Evolutionary conservation across 1,140 invertebrate genomes (phyloP).

Genomic region (Euschistus heros): DNA sequence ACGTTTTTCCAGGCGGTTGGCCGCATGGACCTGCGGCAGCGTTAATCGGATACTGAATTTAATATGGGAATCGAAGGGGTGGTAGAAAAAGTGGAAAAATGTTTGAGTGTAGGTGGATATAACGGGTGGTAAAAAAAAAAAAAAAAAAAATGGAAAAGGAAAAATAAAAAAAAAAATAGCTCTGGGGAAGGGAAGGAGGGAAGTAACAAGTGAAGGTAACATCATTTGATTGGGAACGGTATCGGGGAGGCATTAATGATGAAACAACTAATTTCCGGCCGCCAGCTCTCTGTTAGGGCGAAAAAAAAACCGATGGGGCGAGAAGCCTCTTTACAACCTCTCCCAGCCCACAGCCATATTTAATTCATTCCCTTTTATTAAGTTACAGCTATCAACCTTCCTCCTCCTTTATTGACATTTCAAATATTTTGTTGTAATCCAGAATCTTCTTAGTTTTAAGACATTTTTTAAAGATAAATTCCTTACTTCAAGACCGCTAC

Average conservation of each 20-base stretch:
- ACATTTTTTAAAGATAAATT: no score
- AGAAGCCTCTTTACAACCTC: background rate
- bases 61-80: background rate
- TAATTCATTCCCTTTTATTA: background rate
- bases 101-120: background rate
- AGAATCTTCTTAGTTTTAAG: background rate
- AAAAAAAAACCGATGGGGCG: background rate
- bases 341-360: background rate
- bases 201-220: background rate
- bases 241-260: constrained; percentile 2
- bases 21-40: background rate
- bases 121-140: background rate
- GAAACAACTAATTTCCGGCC: background rate
- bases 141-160: background rate
- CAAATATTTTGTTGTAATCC: background rate
- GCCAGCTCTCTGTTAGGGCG: background rate
- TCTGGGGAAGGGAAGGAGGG: constrained; percentile 1
- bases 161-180: background rate
- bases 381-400: background rate
- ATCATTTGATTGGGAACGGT: constrained; percentile 14
- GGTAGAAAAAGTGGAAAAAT: background rate
- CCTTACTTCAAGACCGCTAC: no score
- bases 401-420: constrained; percentile 1
- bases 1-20: background rate
- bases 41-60: background rate